Conservation (phyloP, 1,140 invertebrate genomes). For the Bombus soroeensis region DNA sequence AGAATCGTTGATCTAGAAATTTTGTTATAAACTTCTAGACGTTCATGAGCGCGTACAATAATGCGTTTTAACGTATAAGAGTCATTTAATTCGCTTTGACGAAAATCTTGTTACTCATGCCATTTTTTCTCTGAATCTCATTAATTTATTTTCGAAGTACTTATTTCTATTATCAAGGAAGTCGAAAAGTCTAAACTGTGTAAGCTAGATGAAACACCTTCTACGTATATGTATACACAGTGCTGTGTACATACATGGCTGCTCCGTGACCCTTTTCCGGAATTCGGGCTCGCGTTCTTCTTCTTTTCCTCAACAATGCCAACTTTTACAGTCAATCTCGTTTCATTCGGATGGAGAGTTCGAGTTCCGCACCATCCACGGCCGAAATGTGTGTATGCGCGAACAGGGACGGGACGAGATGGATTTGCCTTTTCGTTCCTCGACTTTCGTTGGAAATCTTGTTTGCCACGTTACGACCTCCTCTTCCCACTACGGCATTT, state of each 20-base stretch:
- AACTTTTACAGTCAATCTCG: constrained; percentile 59
- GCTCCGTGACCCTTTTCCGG: constrained; percentile 19
- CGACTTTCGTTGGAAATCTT: neutral
- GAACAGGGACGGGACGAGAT: neutral
- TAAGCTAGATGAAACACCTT: neutral
- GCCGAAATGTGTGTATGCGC: neutral
- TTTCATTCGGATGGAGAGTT: constrained; percentile 39
- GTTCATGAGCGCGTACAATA: too few species aligned
- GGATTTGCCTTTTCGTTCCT: constrained; percentile 21
- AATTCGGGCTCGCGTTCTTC: neutral
- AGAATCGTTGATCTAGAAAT: too few species aligned
- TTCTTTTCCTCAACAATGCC: constrained; percentile 24
- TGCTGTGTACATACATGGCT: neutral
- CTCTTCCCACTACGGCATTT: neutral
- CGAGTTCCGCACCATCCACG: constrained; percentile 19
- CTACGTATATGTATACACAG: neutral
- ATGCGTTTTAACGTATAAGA: too few species aligned
- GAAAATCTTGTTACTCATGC: neutral
- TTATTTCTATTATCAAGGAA: neutral
- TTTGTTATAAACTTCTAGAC: too few species aligned
- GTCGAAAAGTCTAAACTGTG: neutral
- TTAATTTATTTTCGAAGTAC: neutral
- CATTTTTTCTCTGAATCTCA: neutral
- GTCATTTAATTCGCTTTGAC: too few species aligned
- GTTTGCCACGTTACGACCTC: neutral